phyloP scores from a whole-genome alignment of 2,888 invertebrate genomes.

The Monopis laevigella region DNA sequence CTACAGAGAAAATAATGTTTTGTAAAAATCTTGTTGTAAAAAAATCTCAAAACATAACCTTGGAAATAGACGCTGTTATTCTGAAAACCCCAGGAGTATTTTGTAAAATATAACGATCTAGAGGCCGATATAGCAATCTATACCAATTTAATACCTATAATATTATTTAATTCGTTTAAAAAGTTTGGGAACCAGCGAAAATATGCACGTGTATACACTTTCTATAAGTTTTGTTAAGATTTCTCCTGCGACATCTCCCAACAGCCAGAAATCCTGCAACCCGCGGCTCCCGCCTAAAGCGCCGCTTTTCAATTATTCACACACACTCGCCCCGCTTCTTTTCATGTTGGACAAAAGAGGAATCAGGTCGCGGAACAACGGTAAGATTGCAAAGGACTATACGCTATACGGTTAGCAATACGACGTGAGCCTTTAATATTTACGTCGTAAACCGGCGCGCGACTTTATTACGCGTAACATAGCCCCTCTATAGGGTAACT shows the following conservation, averaged over 20 bases:
- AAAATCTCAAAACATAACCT: too few species aligned
- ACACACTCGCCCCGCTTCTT: conserved; percentile 46
- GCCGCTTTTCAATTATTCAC: conserved; percentile 58
- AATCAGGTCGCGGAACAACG: conserved; percentile 59
- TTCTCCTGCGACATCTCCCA: conserved; percentile 26
- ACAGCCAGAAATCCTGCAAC: neutral
- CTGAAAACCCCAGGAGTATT: too few species aligned
- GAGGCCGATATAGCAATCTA: neutral
- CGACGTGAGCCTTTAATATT: conserved; percentile 51
- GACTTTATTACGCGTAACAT: conserved; percentile 37
- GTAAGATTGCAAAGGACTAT: conserved; percentile 53
- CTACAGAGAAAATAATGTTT: too few species aligned
- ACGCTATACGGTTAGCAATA: conserved; percentile 29
- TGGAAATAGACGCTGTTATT: too few species aligned
- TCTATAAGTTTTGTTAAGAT: conserved; percentile 48
- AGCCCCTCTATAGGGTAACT: too few species aligned
- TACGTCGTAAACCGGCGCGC: conserved; percentile 33
- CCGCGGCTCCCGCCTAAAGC: conserved; percentile 19
- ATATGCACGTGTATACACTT: conserved; percentile 29
- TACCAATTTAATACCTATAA: neutral
- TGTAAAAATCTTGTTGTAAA: too few species aligned
- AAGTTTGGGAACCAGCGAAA: conserved; percentile 5
- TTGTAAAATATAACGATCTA: neutral
- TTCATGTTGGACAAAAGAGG: conserved; percentile 56
- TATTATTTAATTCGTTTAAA: neutral